Percentiles rank a stretch among this genome's conserved stretches.
These are phyloP conservation scores for Macrobrachium nipponense DNA, from an alignment of 1,140 invertebrate genomes.

Conservation along the genomic window DNA sequence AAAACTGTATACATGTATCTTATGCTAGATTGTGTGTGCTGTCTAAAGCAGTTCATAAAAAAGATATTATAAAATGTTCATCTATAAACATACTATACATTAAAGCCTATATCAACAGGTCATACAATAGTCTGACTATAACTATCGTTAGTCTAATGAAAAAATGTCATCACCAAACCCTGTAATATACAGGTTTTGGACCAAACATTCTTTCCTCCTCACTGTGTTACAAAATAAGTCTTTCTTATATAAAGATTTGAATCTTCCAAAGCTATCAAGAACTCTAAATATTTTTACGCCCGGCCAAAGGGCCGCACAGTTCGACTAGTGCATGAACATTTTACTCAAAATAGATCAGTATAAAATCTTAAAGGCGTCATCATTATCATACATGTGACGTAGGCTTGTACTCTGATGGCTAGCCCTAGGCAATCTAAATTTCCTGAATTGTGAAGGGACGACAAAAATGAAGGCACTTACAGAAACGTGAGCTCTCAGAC, in stretches of 20 bases:
- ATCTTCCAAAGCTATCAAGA: background rate
- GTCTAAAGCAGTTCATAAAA: background rate
- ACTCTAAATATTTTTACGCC: too few relatives aligned
- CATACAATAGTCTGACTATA: conserved; percentile 22
- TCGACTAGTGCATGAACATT: too few relatives aligned
- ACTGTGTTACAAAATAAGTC: background rate
- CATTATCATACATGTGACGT: too few relatives aligned
- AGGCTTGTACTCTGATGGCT: too few relatives aligned
- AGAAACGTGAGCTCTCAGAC: too few relatives aligned
- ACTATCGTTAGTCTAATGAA: conserved; percentile 30
- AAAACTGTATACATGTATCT: background rate
- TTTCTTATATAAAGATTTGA: conserved; percentile 12
- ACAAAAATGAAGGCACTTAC: too few relatives aligned
- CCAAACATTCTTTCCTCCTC: background rate
- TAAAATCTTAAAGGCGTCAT: too few relatives aligned
- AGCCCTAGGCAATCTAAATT: too few relatives aligned
- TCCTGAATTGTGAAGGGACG: too few relatives aligned
- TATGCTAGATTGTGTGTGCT: conserved; percentile 13
- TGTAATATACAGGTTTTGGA: conserved; percentile 37
- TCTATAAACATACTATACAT: conserved; percentile 50
- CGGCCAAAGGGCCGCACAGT: too few relatives aligned
- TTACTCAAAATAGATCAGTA: too few relatives aligned
- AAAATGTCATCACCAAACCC: conserved; percentile 2
- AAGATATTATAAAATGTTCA: conserved; percentile 12
- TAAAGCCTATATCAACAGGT: conserved; percentile 51